Evolutionary conservation across 2,888 invertebrate species (phyloP).

Genomic region (Apodemia hepburni): DNA sequence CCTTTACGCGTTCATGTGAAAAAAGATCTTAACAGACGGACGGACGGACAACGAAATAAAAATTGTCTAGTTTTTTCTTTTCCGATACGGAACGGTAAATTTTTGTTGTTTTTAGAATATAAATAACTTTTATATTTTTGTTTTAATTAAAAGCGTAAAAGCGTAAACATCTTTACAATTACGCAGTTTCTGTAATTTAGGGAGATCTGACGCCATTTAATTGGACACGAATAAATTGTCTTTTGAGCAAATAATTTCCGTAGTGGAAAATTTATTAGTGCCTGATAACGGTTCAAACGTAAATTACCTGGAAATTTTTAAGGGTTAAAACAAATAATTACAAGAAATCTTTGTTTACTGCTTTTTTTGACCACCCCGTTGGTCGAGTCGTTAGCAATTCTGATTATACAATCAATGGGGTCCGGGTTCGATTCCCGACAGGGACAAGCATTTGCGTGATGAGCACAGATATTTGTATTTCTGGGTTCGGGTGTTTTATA

Average conservation of each 20-base stretch:
- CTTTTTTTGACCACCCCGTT: too few species aligned
- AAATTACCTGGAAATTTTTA: conserved; percentile 6
- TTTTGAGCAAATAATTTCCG: conserved; percentile 61
- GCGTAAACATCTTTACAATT: conserved; percentile 55
- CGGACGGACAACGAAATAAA: too few species aligned
- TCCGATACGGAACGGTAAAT: neutral
- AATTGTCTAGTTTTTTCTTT: too few species aligned
- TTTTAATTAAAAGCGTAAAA: conserved; percentile 32
- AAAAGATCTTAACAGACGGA: too few species aligned
- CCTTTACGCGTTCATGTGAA: too few species aligned
- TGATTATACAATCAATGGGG: too few species aligned
- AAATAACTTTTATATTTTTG: conserved; percentile 5
- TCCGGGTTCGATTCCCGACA: too few species aligned
- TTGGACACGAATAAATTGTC: conserved; percentile 64
- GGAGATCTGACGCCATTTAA: conserved; percentile 64
- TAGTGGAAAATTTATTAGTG: conserved; percentile 25
- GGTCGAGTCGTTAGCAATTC: too few species aligned
- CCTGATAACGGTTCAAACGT: conserved; percentile 15
- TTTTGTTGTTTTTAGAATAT: neutral
- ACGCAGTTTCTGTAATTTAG: conserved; percentile 64
- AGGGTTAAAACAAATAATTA: neutral
- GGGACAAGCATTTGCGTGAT: too few species aligned
- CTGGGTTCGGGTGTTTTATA: too few species aligned
- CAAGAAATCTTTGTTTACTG: conserved; percentile 1
- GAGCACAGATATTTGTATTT: too few species aligned